These are phyloP conservation scores for Agapornis roseicollis DNA, from an alignment of 2,113 vertebrate genomes.

Conservation along the genomic window DNA sequence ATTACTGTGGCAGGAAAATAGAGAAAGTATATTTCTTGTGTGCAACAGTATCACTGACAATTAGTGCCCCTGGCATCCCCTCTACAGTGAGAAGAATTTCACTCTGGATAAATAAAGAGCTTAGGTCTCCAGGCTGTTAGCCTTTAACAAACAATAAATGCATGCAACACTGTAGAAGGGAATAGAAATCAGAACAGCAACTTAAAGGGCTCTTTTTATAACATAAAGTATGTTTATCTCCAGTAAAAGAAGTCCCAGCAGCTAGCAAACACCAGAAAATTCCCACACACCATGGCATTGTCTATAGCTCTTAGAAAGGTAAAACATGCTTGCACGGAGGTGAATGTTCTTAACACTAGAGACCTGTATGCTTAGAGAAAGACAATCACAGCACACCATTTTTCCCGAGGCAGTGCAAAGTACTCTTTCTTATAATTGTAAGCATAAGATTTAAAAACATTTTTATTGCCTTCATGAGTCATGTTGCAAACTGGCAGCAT, in stretches of 20 bases:
- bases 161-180: not conserved
- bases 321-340: not conserved
- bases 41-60: not conserved
- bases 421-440: not conserved
- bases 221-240: not conserved
- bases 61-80: slow-evolving; percentile 19
- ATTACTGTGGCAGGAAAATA: not conserved
- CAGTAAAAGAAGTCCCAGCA: not conserved
- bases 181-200: slow-evolving; percentile 25
- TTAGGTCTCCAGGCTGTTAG: not conserved
- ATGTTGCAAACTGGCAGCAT: not conserved
- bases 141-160: slow-evolving; percentile 11
- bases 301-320: not conserved
- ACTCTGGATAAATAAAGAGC: not conserved
- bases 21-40: not conserved
- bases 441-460: not conserved
- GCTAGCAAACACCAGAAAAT: not conserved
- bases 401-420: not conserved
- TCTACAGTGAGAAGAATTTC: slow-evolving; percentile 1
- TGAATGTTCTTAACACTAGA: not conserved
- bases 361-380: not conserved
- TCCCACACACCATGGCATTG: not conserved
- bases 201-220: slow-evolving; percentile 14
- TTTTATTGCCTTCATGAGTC: not conserved
- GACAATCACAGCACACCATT: not conserved